phyloP scores from a whole-genome alignment of 1,140 invertebrate species.

The Drosophila kurseongensis region DNA sequence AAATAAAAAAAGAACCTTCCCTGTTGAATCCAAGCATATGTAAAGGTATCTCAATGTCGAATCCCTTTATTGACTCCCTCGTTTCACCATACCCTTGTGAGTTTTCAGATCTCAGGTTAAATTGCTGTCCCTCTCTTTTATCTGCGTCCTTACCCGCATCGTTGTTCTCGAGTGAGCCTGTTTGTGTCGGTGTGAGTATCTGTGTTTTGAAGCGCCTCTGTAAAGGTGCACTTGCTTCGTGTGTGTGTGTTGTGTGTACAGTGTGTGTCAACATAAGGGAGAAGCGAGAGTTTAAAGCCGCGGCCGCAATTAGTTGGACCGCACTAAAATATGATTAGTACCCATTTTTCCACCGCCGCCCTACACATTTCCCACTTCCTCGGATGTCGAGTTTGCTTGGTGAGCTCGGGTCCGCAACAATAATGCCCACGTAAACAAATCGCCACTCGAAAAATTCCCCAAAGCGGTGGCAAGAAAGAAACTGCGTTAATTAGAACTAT shows the following conservation, averaged over 20 bases:
- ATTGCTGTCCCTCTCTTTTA: conserved; percentile 49
- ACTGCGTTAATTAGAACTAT: conserved; percentile 55
- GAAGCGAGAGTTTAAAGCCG: conserved; percentile 20
- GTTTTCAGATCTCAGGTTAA: conserved; percentile 68
- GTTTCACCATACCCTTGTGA: conserved; percentile 47
- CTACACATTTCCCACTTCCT: neutral
- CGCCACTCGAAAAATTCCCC: conserved; percentile 27
- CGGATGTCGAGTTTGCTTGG: neutral
- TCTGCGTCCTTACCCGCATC: conserved; percentile 32
- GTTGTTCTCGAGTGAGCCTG: conserved; percentile 5
- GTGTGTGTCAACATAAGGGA: conserved; percentile 36
- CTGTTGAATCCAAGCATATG: no score
- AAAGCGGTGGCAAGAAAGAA: conserved; percentile 16
- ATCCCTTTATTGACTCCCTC: neutral
- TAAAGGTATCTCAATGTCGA: conserved; percentile 28
- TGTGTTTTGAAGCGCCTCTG: neutral
- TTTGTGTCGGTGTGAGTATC: conserved; percentile 12
- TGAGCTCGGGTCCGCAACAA: conserved; percentile 3
- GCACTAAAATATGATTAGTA: conserved; percentile 80
- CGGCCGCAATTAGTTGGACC: conserved; percentile 63
- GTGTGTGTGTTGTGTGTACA: conserved; percentile 8
- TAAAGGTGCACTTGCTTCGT: conserved; percentile 6
- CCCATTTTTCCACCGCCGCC: conserved; percentile 4
- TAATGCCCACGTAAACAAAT: conserved; percentile 7
- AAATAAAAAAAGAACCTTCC: no score